Percentiles rank a stretch among this genome's conserved stretches.
phyloP scores from a whole-genome alignment of 2,888 invertebrate species.

The Heliconius hortense region DNA sequence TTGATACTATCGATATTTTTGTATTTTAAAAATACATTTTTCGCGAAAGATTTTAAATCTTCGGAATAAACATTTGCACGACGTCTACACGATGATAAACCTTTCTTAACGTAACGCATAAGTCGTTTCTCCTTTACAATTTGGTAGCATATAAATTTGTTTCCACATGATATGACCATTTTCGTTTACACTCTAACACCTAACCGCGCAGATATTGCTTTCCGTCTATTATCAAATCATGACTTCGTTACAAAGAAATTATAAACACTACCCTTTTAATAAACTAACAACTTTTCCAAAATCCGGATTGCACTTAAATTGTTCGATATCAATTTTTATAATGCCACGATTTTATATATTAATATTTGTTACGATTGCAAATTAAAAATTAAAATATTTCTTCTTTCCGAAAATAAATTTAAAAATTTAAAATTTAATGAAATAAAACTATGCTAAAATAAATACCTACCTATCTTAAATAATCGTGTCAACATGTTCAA shows the following conservation, averaged over 20 bases:
- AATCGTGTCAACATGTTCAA: conserved; percentile 79
- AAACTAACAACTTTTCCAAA: conserved; percentile 47
- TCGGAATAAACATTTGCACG: conserved; percentile 66
- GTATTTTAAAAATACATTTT: conserved; percentile 78
- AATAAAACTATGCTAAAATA: conserved; percentile 80
- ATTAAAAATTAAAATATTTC: conserved; percentile 67
- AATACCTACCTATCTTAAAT: conserved; percentile 82
- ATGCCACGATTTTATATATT: conserved; percentile 55
- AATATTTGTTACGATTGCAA: conserved; percentile 56
- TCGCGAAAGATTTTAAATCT: conserved; percentile 77
- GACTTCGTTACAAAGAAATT: conserved; percentile 47
- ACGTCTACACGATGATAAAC: conserved; percentile 68
- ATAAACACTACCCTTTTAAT: conserved; percentile 41
- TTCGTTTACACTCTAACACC: conserved; percentile 62
- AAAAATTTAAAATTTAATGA: conserved; percentile 66
- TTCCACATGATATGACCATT: conserved; percentile 79
- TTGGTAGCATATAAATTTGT: conserved; percentile 70
- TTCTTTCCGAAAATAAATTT: conserved; percentile 61
- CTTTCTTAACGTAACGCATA: conserved; percentile 69
- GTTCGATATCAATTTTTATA: conserved; percentile 56
- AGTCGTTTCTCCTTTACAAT: conserved; percentile 64
- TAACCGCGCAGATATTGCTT: conserved; percentile 70
- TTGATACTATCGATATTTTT: conserved; percentile 43
- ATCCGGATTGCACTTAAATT: conserved; percentile 65
- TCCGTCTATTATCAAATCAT: conserved; percentile 53